Conservation (phyloP, 2,797 vertebrate genomes). For the Diglossa cyanea region DNA sequence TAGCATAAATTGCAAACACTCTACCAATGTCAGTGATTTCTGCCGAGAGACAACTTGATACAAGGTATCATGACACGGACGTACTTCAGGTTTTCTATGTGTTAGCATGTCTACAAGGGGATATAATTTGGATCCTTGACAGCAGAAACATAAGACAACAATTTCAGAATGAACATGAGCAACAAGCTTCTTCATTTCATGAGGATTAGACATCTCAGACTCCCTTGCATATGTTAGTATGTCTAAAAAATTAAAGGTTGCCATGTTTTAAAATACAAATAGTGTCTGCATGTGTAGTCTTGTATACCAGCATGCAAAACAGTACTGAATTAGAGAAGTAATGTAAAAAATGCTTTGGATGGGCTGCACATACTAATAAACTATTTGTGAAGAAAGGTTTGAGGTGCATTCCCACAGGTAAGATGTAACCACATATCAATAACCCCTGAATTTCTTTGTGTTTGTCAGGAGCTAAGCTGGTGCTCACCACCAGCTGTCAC, state of each 20-base stretch:
- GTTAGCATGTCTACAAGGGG: background rate
- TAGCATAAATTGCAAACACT: background rate
- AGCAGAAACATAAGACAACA: slow-evolving; percentile 9
- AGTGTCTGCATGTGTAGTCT: background rate
- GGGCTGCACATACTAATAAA: background rate
- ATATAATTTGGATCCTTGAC: background rate
- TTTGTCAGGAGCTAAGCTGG: background rate
- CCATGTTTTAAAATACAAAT: background rate
- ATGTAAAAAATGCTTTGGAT: background rate
- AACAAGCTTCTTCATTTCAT: slow-evolving; percentile 4
- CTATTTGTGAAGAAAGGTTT: background rate
- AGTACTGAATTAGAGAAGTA: background rate
- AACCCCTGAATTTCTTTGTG: background rate
- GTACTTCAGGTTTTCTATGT: background rate
- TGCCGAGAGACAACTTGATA: background rate
- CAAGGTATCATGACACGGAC: background rate
- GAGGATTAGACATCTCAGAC: background rate
- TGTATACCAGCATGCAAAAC: background rate
- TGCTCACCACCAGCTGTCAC: rapidly evolving
- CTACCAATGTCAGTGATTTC: background rate
- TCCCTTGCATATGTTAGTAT: background rate
- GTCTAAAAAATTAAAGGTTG: background rate
- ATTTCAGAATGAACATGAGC: background rate
- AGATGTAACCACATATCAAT: background rate
- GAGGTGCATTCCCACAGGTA: background rate